A percentile compares a stretch with the other conserved stretches of the same genome.
phyloP scores from a whole-genome alignment of 2,797 vertebrate genomes.

The Choloepus didactylus region DNA sequence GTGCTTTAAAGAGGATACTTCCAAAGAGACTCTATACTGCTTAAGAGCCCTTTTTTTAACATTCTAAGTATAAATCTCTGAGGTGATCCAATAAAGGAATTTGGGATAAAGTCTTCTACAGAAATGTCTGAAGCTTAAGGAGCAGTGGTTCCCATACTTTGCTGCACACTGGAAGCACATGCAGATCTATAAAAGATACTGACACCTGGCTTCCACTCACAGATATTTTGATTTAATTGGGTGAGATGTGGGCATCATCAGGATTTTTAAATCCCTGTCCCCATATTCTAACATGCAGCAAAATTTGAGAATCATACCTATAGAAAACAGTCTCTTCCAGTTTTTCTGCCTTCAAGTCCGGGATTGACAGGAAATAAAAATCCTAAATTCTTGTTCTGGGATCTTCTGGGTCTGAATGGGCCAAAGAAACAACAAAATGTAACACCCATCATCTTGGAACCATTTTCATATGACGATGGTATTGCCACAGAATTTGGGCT shows the following conservation, averaged over 20 bases:
- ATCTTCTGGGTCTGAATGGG: conserved; percentile 27
- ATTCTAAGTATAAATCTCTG: conserved; percentile 41
- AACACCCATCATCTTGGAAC: neutral
- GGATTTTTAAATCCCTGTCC: neutral
- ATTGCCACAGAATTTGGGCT: conserved; percentile 34
- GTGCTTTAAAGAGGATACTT: conserved; percentile 40
- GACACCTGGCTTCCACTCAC: neutral
- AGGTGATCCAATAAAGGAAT: conserved; percentile 15
- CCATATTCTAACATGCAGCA: conserved; percentile 46
- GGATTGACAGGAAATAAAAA: conserved; percentile 52
- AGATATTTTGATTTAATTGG: neutral
- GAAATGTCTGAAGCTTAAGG: neutral
- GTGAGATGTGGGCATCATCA: neutral
- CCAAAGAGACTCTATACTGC: conserved; percentile 25
- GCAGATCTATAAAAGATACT: conserved; percentile 4
- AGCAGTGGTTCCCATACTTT: neutral
- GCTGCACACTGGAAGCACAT: neutral
- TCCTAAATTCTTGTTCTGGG: conserved; percentile 11
- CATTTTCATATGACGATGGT: conserved; percentile 1
- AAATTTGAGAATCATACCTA: conserved; percentile 18
- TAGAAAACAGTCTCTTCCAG: conserved; percentile 30
- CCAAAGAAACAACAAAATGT: conserved; percentile 63
- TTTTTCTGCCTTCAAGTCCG: conserved; percentile 42
- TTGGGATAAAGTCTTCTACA: neutral
- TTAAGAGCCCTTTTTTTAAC: conserved; percentile 47